Base-by-base conservation (phyloP, 2,113 vertebrate genomes). In the Falco punctatus region DNA sequence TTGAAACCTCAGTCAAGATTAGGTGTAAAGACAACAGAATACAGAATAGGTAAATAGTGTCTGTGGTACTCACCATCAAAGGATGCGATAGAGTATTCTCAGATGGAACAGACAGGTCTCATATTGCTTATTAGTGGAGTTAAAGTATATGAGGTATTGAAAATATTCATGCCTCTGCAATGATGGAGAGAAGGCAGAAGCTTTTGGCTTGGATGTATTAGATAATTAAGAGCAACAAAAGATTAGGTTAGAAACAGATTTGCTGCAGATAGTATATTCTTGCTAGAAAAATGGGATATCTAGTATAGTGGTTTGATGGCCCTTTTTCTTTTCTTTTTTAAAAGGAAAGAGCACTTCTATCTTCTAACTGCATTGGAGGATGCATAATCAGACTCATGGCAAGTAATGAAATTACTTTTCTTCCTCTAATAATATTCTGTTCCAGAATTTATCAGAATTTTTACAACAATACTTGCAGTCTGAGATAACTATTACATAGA, bases 191-290 rank as follows among this genome's bases (percentile, higher is more conserved):
- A 82, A 95, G 67, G 71, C 62, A 54, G 84, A 85, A 94, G 86
- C 87, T 91, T 91, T 91, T 80, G 81, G 62, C 81, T 92, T 95
- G 91, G 71, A 94, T 95, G 78, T 86, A 95, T 92, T 91, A 95
- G 95, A 83, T 91, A 97, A 97, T 97, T 94, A 97, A 91, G 91
- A 96, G 74, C 78, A 96, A 96, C 94, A 97, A 94, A 96, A 96
- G 91, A 92, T 75, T 69, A 66, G 51, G 66, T 27, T 87, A 84
- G 87, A 90, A 90, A 85, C n/a, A 96, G 94, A 96, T 97, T 88
- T 96, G 61, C 80, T 81, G 67, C 66, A 89, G 89, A 94, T 59
- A 89, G 86, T 46, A 66, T 61, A 91, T 92, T 92, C 92, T 87
- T 91, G 61, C 42, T 73, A 62, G 81, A 77, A 73, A 96, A 96